phyloP scores from a whole-genome alignment of 2,797 vertebrate genomes.

The Gallinago solitaria region DNA sequence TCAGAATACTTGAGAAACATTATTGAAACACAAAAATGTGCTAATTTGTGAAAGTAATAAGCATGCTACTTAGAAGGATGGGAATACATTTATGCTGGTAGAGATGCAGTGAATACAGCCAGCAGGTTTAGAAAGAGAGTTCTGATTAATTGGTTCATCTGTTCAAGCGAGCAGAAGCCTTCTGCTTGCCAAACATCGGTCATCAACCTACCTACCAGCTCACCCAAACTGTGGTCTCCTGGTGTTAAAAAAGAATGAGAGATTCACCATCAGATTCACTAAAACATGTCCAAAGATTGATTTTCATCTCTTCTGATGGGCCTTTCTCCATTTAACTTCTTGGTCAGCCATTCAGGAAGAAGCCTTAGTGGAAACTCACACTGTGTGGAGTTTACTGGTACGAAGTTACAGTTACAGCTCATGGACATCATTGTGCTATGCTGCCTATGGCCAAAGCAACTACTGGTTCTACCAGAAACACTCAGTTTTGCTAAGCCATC shows the following conservation, averaged over 20 bases:
- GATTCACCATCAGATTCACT: background rate
- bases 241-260: background rate
- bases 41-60: background rate
- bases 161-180: background rate
- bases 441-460: background rate
- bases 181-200: background rate
- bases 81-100: background rate
- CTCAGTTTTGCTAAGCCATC: background rate
- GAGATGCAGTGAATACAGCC: background rate
- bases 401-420: background rate
- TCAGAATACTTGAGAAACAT: background rate
- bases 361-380: background rate
- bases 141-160: background rate
- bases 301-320: background rate
- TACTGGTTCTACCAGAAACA: background rate
- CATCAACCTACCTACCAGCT: background rate
- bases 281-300: background rate
- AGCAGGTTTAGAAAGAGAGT: background rate
- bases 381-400: background rate
- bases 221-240: background rate
- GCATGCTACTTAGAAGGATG: background rate
- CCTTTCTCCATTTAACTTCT: background rate
- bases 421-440: background rate
- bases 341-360: background rate
- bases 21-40: background rate